Percentiles rank a stretch among this genome's conserved stretches.
These are phyloP conservation scores for Eptesicus fuscus DNA, from an alignment of 2,113 vertebrate species.

Conservation along the genomic window DNA sequence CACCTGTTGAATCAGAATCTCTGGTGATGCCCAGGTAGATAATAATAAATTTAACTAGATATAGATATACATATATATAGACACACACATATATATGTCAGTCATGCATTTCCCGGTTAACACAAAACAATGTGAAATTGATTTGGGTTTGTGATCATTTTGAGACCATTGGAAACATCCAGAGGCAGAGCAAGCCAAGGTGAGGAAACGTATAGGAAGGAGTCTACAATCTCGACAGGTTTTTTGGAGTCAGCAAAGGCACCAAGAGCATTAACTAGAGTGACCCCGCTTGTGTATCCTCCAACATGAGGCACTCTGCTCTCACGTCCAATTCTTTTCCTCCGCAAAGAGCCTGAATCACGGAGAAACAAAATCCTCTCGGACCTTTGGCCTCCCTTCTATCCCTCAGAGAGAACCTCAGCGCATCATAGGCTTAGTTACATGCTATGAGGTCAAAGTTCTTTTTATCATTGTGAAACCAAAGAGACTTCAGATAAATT, in stretches of 20 bases:
- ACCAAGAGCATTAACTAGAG: not conserved
- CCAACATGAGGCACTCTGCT: not conserved
- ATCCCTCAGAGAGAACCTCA: not conserved
- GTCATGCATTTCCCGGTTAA: not conserved
- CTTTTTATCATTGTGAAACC: constrained; percentile 38
- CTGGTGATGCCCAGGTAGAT: not conserved
- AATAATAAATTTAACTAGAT: too few species aligned
- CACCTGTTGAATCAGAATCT: not conserved
- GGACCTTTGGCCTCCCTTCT: constrained; percentile 1
- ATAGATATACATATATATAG: not conserved
- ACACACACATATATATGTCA: not conserved
- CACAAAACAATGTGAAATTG: not conserved
- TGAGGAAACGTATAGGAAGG: not conserved
- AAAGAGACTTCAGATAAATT: constrained; percentile 1
- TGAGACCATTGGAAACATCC: not conserved
- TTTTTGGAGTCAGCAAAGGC: not conserved
- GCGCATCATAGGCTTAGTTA: not conserved
- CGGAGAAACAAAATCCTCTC: not conserved
- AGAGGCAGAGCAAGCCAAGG: not conserved
- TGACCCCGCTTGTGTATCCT: not conserved
- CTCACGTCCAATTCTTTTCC: not conserved
- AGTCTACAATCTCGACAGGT: not conserved
- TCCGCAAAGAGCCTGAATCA: not conserved
- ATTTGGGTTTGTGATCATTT: not conserved
- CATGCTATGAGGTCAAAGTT: constrained; percentile 32